These are phyloP conservation scores for Hormaphis cornu DNA, from an alignment of 1,140 invertebrate species.

Conservation along the genomic window DNA sequence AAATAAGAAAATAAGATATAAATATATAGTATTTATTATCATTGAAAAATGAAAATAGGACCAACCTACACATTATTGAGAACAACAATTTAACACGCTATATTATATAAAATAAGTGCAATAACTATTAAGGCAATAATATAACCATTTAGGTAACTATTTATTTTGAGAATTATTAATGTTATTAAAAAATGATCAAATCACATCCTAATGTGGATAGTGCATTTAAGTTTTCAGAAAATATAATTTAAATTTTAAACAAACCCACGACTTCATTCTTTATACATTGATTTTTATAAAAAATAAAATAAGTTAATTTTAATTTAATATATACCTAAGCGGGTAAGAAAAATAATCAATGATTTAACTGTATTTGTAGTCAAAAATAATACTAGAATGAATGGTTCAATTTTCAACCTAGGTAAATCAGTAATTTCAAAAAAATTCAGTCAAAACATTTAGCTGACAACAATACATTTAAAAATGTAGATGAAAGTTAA, in stretches of 20 bases:
- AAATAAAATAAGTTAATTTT: not conserved
- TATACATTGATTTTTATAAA: not conserved
- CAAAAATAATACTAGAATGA: too few species aligned
- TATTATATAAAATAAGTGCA: not conserved
- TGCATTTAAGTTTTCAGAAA: not conserved
- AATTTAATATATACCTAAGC: too few species aligned
- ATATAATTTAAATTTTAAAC: not conserved
- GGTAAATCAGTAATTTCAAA: too few species aligned
- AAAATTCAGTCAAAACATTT: not conserved
- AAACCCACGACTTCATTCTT: not conserved
- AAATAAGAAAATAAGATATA: not conserved
- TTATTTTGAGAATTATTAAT: constrained; percentile 8
- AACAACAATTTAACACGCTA: not conserved
- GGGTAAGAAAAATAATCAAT: too few species aligned
- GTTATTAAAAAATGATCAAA: not conserved
- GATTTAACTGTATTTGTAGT: too few species aligned
- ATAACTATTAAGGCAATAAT: not conserved
- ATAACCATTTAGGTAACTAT: not conserved
- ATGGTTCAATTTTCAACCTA: too few species aligned
- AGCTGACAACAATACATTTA: not conserved
- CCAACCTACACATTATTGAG: not conserved
- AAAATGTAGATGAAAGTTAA: not conserved
- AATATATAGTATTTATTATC: not conserved
- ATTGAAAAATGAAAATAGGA: not conserved
- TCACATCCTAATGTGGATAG: not conserved